Evolutionary conservation across 2,888 invertebrate genomes (phyloP), one percentile per base, ranked within the genome.

Genomic region (Brachyptera risi): DNA sequence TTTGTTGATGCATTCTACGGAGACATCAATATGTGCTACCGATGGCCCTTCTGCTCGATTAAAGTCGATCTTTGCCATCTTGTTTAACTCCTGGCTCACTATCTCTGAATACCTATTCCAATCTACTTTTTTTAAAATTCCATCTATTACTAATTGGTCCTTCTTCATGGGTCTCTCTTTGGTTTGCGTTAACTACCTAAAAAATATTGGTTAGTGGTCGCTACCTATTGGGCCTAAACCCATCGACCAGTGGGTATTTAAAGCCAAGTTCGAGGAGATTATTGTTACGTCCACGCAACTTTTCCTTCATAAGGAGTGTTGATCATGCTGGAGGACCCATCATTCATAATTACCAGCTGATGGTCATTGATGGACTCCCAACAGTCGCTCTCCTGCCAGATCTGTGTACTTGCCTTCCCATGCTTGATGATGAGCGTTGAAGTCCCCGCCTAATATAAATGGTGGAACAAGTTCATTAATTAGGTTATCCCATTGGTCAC

Each of bases 201-300:
- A 11, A 31, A 31, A 31, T 7, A 31, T 31, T 7, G 31, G 31
- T 7, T 7, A 11, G 31, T 31, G 31, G 31, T 31, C 31, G 31
- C 31, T 31, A 5, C 31, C 31, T 11, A 31, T 31, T 31, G 31
- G 31, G 11, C 11, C 31, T 5, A 11, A 11, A 31, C 31, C 31
- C 5, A 31, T 31, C 31, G 5, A 5, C 31, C 31, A 31, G 11
- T 7, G 7, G 7, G 11, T 11, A 11, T 31, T 70, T 70, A 72
- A n/a, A n/a, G n/a, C n/a, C n/a, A n/a, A n/a, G n/a, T n/a, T n/a
- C n/a, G n/a, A n/a, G n/a, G n/a, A n/a, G 69, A 69, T 68, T 21
- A 31, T 31, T 11, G 31, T 31, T 7, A 31, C 11, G 11, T 31
- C 31, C 11, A 31, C 31, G 11, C 7, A 5, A 31, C 7, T 7